Conservation (phyloP, 1,140 invertebrate genomes). For the Brachionus angularis region DNA sequence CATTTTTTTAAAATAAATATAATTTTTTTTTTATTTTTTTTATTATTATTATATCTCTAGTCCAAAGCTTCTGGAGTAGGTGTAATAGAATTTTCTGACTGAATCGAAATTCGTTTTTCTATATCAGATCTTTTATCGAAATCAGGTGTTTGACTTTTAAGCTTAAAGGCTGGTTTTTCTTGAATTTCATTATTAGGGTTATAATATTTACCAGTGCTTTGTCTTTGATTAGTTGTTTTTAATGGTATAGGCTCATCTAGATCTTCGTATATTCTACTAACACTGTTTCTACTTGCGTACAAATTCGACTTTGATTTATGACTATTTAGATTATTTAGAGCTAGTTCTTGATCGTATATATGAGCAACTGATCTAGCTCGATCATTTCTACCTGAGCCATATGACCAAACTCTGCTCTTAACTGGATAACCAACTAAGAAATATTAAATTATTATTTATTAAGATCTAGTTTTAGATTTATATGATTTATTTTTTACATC, state of each 20-base stretch:
- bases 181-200: background rate
- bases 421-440: constrained; percentile 29
- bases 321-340: constrained; percentile 8
- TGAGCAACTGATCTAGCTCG: constrained; percentile 25
- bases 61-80: constrained; percentile 23
- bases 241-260: background rate
- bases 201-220: constrained; percentile 9
- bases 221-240: background rate
- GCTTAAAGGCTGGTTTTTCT: too few species aligned
- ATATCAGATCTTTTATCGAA: constrained; percentile 8
- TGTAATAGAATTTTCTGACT: constrained; percentile 10
- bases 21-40: background rate
- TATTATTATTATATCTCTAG: background rate
- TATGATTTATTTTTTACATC: too few species aligned
- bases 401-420: constrained; percentile 31
- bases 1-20: constrained; percentile 20
- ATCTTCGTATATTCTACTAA: constrained; percentile 18
- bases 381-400: constrained; percentile 30
- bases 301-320: constrained; percentile 38
- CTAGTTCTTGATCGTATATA: constrained; percentile 33
- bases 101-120: constrained; percentile 9
- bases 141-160: constrained; percentile 24
- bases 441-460: too few species aligned
- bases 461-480: too few species aligned
- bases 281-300: constrained; percentile 24